Evolutionary conservation across 1,140 invertebrate genomes (phyloP), one percentile per base, ranked within the genome.

Genomic region (Zaprionus capensis): DNA sequence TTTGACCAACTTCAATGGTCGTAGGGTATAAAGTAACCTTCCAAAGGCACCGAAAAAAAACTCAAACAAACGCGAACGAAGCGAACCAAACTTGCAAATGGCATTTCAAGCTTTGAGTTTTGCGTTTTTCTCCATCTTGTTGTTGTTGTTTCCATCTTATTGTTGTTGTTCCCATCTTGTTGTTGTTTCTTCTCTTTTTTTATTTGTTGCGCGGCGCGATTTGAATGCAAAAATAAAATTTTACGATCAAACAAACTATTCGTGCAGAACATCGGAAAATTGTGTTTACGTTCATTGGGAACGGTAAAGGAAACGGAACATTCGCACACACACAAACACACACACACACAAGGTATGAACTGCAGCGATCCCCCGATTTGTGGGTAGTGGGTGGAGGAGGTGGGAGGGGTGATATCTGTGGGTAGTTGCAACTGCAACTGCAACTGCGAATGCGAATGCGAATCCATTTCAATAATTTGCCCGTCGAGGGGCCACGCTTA

Each of bases 191-290:
- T 5, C 0, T 9, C 12, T 36, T 36, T 38, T 76, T 79, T 79
- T 81, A 78, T 81, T 81, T 79, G 80, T 71, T 71, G 71, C 64
- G 58, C 69, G 68, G 72, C 63, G 64, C 83, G 83, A 82, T 86
- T 86, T 80, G 83, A 87, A 87, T 87, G 83, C 84, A 80, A 86
- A 88, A 84, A 90, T 87, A 88, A 90, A 87, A 87, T 87, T 87
- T 87, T 87, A 87, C 78, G 84, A 87, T 88, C 84, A 87, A 87
- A 87, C 84, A 87, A 87, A 87, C 84, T 90, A 84, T 87, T 87
- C 84, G 84, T 87, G 84, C 84, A 87, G 84, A 87, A 87, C 84
- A 87, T 87, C 79, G 84, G 84, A 76, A 87, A 87, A 87, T 87
- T 87, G 81, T 88, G 78, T 87, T 87, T 87, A 84, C 81, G 71